Evolutionary conservation across 2,888 invertebrate genomes (phyloP).

Genomic region (Torymus tubicola): DNA sequence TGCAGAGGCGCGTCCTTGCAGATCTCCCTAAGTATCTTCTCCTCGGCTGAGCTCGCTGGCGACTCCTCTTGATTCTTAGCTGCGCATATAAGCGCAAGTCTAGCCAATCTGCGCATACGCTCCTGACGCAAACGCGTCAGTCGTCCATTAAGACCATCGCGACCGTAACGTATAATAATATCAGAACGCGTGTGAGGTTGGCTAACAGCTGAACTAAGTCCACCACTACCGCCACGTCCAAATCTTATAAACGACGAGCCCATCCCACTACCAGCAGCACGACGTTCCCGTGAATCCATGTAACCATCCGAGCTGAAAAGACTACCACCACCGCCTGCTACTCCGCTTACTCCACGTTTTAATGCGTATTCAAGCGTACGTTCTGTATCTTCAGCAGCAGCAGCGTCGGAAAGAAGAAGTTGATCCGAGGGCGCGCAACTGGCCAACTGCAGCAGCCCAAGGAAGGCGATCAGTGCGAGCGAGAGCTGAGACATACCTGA

Average conservation of each 20-base stretch:
- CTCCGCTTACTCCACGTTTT: conserved; percentile 49
- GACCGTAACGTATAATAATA: conserved; percentile 72
- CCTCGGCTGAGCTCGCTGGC: conserved; percentile 52
- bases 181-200: conserved; percentile 68
- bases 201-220: conserved; percentile 43
- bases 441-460: neutral
- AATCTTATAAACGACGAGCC: conserved; percentile 70
- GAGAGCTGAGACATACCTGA: too few relatives aligned
- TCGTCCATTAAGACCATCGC: conserved; percentile 61
- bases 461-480: too few relatives aligned
- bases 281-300: conserved; percentile 67
- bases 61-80: conserved; percentile 45
- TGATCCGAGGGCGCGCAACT: neutral
- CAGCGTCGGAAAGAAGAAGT: conserved; percentile 11
- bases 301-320: conserved; percentile 10
- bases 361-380: conserved; percentile 67
- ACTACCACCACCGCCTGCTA: too few relatives aligned
- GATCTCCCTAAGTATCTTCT: conserved; percentile 51
- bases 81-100: conserved; percentile 54
- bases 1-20: conserved; percentile 57
- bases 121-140: conserved; percentile 51
- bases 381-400: conserved; percentile 23
- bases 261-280: conserved; percentile 61
- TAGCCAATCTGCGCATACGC: conserved; percentile 47
- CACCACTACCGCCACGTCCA: conserved; percentile 59